Evolutionary conservation across 1,140 invertebrate species (phyloP).

Genomic region (Apis laboriosa): DNA sequence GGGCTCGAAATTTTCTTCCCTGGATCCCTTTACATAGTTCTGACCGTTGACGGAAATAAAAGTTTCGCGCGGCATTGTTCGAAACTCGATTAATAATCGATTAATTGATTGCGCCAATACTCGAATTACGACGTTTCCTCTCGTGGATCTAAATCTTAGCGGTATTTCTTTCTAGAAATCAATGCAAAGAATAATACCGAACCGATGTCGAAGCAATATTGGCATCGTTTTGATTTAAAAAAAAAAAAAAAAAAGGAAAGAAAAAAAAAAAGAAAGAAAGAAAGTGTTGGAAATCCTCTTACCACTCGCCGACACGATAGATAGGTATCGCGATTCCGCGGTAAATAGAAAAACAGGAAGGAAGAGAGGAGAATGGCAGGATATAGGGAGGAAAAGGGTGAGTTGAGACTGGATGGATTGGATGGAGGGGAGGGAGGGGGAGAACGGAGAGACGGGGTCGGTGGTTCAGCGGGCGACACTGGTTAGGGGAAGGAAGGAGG

Average conservation of each 20-base stretch:
- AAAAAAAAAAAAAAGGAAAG: too few relatives aligned
- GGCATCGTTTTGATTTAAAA: background rate
- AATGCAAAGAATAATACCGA: too few relatives aligned
- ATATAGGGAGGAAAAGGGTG: conserved; percentile 24
- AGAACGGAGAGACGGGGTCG: background rate
- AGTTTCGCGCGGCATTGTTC: background rate
- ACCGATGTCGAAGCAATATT: too few relatives aligned
- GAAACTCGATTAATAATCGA: background rate
- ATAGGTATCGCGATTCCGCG: background rate
- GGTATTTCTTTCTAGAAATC: too few relatives aligned
- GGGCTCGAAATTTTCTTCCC: background rate
- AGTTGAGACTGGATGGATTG: conserved; percentile 24
- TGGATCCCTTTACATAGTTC: too few relatives aligned
- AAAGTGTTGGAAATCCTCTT: background rate
- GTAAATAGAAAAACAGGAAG: conserved; percentile 11
- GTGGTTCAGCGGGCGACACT: conserved; percentile 29
- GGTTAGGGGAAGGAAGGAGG: conserved; percentile 22
- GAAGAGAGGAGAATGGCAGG: background rate
- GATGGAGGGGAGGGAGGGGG: background rate
- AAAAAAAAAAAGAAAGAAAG: too few relatives aligned
- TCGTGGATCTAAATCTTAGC: too few relatives aligned
- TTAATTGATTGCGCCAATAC: background rate
- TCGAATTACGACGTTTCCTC: too few relatives aligned
- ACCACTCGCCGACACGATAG: background rate
- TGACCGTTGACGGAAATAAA: background rate